Evolutionary conservation across 2,888 invertebrate genomes (phyloP), one percentile per base, ranked within the genome.

Genomic region (Eupithecia exiguata): DNA sequence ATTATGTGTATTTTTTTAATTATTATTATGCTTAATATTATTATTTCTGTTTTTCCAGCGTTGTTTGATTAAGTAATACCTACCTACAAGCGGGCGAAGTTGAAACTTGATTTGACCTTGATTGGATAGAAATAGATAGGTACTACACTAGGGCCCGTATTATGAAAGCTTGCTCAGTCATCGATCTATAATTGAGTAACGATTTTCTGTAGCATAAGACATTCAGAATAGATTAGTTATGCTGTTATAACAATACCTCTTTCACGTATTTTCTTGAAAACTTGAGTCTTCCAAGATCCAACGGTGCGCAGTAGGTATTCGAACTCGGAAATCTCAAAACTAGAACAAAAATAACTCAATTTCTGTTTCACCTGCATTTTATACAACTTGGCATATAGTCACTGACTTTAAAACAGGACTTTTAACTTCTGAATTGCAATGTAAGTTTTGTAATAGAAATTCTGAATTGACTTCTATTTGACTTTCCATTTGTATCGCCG

Each of bases 321-420:
- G 61, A 77, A 78, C 72, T 80, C 77, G 74, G 40, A 70, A 74
- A 72, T 71, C 71, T 72, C 49, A 72, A 68, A 76, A 71, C 71
- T 74, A 58, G 69, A 77, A 69, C 75, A 74, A 74, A 71, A 76
- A 76, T 79, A 76, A 80, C 78, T 78, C 72, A 74, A 77, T 78
- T 79, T 65, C 58, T 40, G 73, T 70, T 71, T 69, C 65, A 71
- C 67, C 69, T 75, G 74, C 76, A 74, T 76, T 74, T 71, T 74
- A 77, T 69, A 69, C 40, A 74, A 72, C 68, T 77, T 78, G 75
- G 69, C 70, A 67, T 72, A 67, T 62, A 62, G 67, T 66, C 49
- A 69, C 38, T 68, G 38, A 71, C 68, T 75, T 76, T 70, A 35
- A 68, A 70, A 63, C 67, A 61, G 71, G 68, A 53, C 67, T 77